Evolutionary conservation across 2,113 vertebrate genomes (phyloP).

Genomic region (Cyprinus carpio): DNA sequence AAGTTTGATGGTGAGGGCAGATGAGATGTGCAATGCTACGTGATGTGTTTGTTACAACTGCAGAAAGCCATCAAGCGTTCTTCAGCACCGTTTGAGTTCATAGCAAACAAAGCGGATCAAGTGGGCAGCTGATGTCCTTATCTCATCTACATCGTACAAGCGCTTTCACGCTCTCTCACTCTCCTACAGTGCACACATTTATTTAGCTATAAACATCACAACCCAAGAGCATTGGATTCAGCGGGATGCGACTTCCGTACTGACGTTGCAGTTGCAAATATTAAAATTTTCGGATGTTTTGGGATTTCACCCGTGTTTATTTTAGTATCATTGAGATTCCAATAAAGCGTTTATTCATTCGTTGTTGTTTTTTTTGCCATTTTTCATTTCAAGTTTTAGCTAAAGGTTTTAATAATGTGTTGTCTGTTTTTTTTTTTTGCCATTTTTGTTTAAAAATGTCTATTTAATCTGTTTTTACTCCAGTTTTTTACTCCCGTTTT

Average conservation of each 20-base stretch:
- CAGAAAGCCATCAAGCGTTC: slow-evolving; percentile 9
- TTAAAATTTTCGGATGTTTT: background rate
- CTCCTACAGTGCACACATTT: background rate
- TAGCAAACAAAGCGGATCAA: slow-evolving; percentile 36
- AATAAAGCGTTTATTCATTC: too few relatives aligned
- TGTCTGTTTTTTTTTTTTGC: too few relatives aligned
- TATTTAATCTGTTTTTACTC: background rate
- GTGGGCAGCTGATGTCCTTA: background rate
- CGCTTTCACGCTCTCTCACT: slow-evolving; percentile 12
- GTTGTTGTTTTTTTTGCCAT: background rate
- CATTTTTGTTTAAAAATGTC: too few relatives aligned
- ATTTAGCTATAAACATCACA: background rate
- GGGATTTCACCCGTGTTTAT: background rate
- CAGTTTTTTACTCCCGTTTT: background rate
- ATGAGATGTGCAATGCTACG: slow-evolving; percentile 12
- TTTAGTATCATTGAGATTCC: too few relatives aligned
- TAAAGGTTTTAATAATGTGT: background rate
- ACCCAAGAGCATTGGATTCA: background rate
- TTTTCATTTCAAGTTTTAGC: background rate
- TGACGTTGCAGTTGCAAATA: background rate
- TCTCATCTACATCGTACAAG: background rate
- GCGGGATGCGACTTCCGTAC: background rate
- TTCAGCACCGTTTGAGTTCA: slow-evolving; percentile 25
- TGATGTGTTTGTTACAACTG: slow-evolving; percentile 15
- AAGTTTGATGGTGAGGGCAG: slow-evolving; percentile 36